Evolutionary conservation across 2,113 vertebrate species (phyloP), one percentile per base, ranked within the genome.

Genomic region (Cyrtonyx montezumae): DNA sequence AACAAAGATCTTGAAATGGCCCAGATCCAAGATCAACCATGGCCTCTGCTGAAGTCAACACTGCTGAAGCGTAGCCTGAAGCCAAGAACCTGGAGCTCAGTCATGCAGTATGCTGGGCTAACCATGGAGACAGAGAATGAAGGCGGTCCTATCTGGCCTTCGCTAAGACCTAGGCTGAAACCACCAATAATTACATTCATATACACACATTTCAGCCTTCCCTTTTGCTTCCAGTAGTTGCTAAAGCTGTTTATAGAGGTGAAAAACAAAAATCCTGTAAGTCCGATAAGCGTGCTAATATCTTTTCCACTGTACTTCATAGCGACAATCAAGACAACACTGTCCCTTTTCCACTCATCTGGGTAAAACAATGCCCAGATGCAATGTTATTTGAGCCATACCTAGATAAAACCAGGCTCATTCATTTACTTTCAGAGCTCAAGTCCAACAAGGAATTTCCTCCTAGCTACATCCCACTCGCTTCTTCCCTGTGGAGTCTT

Each of bases 401-500:
- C 28, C 18, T 43, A 70, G 37, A 19, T 48, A 68, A 87, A 84
- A 61, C 21, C 2, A 0, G 14, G n/a, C 34, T 80, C 25, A 4
- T 55, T 83, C 66, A 70, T 80, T 62, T 73, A 59, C 21, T 59
- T 21, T 70, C 56, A 91, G 28, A 66, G 55, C 42, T 55, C 9
- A 3, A 94, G 74, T 11, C 40, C 53, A 88, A 85, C 58, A 75
- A 78, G 43, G 58, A 90, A 90, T 88, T 85, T 78, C 82, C 85
- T 90, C 77, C 69, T 70, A 94, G 61, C 65, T 78, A 53, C 56
- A 78, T 46, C 82, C 83, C 76, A 76, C 73, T 91, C 55, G 51
- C 37, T 94, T 68, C 82, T 80, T 91, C 84, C 89, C 89, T 46
- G 48, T 6, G n/a, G 91, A 92, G 37, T 58, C 82, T 90, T 80